Evolutionary conservation across 2,797 vertebrate species (phyloP), one percentile per base, ranked within the genome.

Genomic region (Oreortyx pictus): DNA sequence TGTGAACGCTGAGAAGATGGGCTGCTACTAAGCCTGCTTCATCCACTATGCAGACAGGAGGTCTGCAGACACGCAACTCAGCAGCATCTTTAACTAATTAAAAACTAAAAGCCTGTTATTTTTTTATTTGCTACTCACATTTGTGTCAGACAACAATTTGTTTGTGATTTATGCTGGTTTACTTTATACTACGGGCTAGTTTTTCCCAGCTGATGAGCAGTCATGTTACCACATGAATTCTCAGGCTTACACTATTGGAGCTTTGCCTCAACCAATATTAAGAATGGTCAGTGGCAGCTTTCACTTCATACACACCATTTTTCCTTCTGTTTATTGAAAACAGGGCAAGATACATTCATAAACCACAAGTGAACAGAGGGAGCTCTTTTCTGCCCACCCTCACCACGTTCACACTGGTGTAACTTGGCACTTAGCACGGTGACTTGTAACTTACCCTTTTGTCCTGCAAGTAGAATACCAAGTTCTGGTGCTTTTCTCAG

Each of bases 331-430:
- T 60, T 80, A 50, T 43, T 37, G 67, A 76, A 86, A 83, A 86
- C 84, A 86, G 73, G 90, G 86, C 31, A 61, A 94, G 87, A 73
- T 52, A 70, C 90, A 83, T 82, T 85, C 75, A 41, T 4, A 75
- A 39, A n/a, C n/a, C n/a, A n/a, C n/a, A n/a, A n/a, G n/a, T n/a
- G n/a, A n/a, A n/a, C n/a, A n/a, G n/a, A n/a, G n/a, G n/a, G n/a
- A n/a, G n/a, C n/a, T n/a, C n/a, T n/a, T n/a, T n/a, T n/a, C n/a
- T n/a, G n/a, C n/a, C n/a, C n/a, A n/a, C n/a, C n/a, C n/a, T n/a
- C n/a, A n/a, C n/a, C n/a, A n/a, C n/a, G n/a, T n/a, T n/a, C n/a
- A n/a, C n/a, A n/a, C n/a, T n/a, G n/a, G n/a, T n/a, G n/a, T n/a
- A n/a, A n/a, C n/a, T n/a, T n/a, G n/a, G n/a, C n/a, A n/a, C n/a